These are phyloP conservation scores for Gryon sp. DNA, from an alignment of 1,140 invertebrate species.

Conservation along the genomic window DNA sequence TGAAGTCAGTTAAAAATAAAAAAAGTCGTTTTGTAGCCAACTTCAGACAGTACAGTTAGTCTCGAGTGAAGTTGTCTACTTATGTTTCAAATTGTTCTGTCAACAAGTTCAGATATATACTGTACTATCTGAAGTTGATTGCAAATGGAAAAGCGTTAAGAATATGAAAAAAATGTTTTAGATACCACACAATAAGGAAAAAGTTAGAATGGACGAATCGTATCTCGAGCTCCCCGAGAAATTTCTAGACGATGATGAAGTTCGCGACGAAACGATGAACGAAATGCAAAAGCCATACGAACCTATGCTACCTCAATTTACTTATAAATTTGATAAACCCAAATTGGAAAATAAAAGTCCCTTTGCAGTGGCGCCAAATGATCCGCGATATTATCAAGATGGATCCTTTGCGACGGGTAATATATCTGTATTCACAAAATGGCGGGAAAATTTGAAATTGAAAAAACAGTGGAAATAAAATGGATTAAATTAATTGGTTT, in stretches of 20 bases:
- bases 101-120: too few species aligned
- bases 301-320: slow-evolving; percentile 67
- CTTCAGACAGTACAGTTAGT: too few species aligned
- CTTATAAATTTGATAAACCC: slow-evolving; percentile 69
- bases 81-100: too few species aligned
- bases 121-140: too few species aligned
- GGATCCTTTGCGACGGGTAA: slow-evolving; percentile 42
- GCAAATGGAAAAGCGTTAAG: background rate
- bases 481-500: background rate
- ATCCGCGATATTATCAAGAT: slow-evolving; percentile 75
- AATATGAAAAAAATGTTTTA: slow-evolving; percentile 4
- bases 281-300: slow-evolving; percentile 30
- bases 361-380: slow-evolving; percentile 77
- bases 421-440: too few species aligned
- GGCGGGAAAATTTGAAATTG: too few species aligned
- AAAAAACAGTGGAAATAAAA: too few species aligned
- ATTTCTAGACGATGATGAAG: slow-evolving; percentile 42
- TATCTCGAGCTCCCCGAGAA: slow-evolving; percentile 48
- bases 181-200: slow-evolving; percentile 23
- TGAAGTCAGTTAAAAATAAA: too few species aligned
- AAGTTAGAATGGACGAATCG: slow-evolving; percentile 41
- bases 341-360: slow-evolving; percentile 64
- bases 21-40: too few species aligned
- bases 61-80: too few species aligned
- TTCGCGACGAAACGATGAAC: slow-evolving; percentile 1